A percentile compares a stretch with the other conserved stretches of the same genome.
Conservation (phyloP, 2,113 vertebrate species). For the Notothenia coriiceps region DNA sequence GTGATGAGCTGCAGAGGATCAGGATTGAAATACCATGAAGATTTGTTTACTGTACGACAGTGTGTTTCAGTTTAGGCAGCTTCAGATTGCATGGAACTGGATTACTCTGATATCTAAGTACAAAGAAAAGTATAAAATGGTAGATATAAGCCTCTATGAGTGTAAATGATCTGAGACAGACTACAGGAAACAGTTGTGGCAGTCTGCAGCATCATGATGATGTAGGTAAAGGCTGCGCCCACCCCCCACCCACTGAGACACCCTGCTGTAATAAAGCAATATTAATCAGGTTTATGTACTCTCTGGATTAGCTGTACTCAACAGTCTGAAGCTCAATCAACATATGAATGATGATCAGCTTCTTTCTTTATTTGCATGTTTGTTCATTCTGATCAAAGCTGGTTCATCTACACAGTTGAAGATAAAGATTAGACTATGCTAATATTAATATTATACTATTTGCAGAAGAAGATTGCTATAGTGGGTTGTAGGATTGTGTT, state of each 20-base stretch:
- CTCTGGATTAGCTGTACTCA: background rate
- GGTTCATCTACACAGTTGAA: too few species aligned
- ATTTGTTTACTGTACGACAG: conserved; percentile 36
- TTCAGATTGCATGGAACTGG: conserved; percentile 42
- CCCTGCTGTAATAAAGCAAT: background rate
- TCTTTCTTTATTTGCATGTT: too few species aligned
- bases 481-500: too few species aligned
- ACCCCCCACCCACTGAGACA: background rate
- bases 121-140: background rate
- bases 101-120: conserved; percentile 39
- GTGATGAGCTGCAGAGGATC: conserved; percentile 35
- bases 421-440: too few species aligned
- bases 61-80: conserved; percentile 44
- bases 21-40: conserved; percentile 27
- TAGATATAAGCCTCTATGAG: conserved; percentile 1
- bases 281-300: background rate
- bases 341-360: too few species aligned
- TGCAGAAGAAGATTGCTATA: too few species aligned
- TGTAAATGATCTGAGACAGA: conserved; percentile 12
- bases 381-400: too few species aligned
- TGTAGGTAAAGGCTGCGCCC: background rate
- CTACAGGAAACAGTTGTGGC: background rate
- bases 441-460: too few species aligned
- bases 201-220: background rate
- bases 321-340: too few species aligned